These are phyloP conservation scores for Ecdyonurus torrentis DNA, from an alignment of 2,888 invertebrate genomes.

Conservation along the genomic window DNA sequence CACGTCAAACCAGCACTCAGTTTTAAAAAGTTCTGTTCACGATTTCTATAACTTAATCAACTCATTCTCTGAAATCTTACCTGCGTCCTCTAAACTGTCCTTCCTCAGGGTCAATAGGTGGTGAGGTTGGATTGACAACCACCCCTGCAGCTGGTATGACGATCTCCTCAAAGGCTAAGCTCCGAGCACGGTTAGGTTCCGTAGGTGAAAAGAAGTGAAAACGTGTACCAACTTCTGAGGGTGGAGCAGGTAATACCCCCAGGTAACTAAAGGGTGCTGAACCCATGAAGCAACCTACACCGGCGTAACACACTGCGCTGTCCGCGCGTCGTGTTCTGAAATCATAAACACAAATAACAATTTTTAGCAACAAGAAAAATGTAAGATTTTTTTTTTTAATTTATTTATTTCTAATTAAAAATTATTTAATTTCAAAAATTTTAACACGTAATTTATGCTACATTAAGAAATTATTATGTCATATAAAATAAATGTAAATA, in stretches of 20 bases:
- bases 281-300: slow-evolving; percentile 83
- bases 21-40: too few relatives aligned
- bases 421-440: background rate
- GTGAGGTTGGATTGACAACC: background rate
- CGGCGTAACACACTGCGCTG: slow-evolving; percentile 67
- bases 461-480: background rate
- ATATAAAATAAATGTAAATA: too few relatives aligned
- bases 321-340: slow-evolving; percentile 47
- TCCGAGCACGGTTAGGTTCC: slow-evolving; percentile 3
- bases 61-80: too few relatives aligned
- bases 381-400: background rate
- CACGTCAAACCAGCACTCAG: too few relatives aligned
- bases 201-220: slow-evolving; percentile 56
- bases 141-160: slow-evolving; percentile 2
- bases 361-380: background rate
- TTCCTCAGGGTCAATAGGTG: background rate
- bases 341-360: background rate
- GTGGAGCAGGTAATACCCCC: slow-evolving; percentile 72
- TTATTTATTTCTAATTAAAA: background rate
- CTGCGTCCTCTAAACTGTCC: background rate
- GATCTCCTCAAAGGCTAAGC: slow-evolving; percentile 5
- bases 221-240: slow-evolving; percentile 73
- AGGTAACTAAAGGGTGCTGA: slow-evolving; percentile 79
- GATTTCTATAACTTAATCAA: too few relatives aligned
- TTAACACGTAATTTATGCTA: background rate